Base-by-base conservation (phyloP, 2,888 invertebrate species). In the Ormyrus thymus region DNA sequence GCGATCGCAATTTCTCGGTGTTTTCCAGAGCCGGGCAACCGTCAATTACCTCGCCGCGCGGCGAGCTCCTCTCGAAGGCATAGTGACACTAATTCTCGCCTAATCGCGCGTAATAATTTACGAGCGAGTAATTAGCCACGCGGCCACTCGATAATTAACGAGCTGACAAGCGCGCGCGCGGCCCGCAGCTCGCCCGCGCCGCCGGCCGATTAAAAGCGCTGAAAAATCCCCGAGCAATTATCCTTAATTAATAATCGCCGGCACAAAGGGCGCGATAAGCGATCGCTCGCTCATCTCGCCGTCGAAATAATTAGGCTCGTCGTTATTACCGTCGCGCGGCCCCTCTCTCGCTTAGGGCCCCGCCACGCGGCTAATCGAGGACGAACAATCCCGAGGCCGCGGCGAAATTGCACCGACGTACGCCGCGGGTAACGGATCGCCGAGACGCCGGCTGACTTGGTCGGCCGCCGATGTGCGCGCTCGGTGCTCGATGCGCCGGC, bases 271-370 rank as follows among this genome's bases (percentile, higher is more conserved):
- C 43, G 55, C 8, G 29, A 29, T 29, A 29, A 29, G 29, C 29
- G 29, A 29, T 29, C 29, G 2, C 29, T 29, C 29, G 1, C 29
- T 29, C 29, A n/a, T n/a, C 29, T 29, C 29, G 29, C 15, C 77
- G 76, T 78, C 72, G 81, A 83, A 82, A 82, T 83, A 83, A 83
- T 82, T 82, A 82, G 81, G 66, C 79, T 81, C 29, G 82, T 77
- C 81, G 71, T 82, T 81, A 81, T 82, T 82, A 81, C 58, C 81
- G 82, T 82, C 81, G 81, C 82, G 79, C 78, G 79, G 68, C 48
- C 48, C 68, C 48, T 29, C 78, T 80, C 79, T 78, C 4, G 29
- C 29, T 29, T 29, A 29, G 29, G 29, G 29, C 29, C 29, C 29
- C 29, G 29, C 11, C 46, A 13, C 48, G 8, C n/a, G 7, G 15